phyloP scores from a whole-genome alignment of 1,140 invertebrate species.

The Phortica variegata region DNA sequence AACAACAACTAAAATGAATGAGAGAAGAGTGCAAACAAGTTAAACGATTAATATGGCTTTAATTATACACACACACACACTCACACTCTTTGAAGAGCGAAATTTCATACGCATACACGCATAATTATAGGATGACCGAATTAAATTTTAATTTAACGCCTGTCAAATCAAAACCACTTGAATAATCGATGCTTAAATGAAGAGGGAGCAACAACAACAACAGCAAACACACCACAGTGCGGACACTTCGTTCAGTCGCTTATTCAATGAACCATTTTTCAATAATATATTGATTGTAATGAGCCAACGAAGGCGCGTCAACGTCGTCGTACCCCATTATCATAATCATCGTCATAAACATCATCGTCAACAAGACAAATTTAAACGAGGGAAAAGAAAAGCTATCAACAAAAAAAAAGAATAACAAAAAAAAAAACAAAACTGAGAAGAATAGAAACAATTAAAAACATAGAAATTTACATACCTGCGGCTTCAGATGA shows the following conservation, averaged over 20 bases:
- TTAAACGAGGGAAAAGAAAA: not conserved
- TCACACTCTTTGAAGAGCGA: no score
- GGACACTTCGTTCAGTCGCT: constrained; percentile 1
- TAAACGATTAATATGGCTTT: constrained; percentile 54
- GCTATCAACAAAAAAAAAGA: constrained; percentile 11
- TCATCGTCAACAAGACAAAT: not conserved
- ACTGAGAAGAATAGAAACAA: constrained; percentile 32
- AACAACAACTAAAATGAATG: no score
- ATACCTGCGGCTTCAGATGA: constrained; percentile 47
- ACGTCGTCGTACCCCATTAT: constrained; percentile 26
- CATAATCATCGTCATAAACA: constrained; percentile 19
- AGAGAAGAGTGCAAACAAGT: no score
- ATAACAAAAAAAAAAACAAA: not conserved
- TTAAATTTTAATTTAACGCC: constrained; percentile 55
- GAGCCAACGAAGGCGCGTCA: constrained; percentile 53
- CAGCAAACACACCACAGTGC: constrained; percentile 3
- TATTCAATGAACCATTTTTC: constrained; percentile 1
- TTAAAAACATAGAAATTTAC: constrained; percentile 41
- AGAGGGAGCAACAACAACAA: constrained; percentile 17
- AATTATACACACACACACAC: constrained; percentile 50
- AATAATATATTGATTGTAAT: constrained; percentile 45
- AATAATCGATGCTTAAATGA: constrained; percentile 44
- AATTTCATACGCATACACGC: no score
- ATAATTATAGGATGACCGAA: constrained; percentile 55
- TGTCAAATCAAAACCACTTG: constrained; percentile 54